Conservation (phyloP, 1,140 invertebrate genomes). For the Zaprionus africanus region DNA sequence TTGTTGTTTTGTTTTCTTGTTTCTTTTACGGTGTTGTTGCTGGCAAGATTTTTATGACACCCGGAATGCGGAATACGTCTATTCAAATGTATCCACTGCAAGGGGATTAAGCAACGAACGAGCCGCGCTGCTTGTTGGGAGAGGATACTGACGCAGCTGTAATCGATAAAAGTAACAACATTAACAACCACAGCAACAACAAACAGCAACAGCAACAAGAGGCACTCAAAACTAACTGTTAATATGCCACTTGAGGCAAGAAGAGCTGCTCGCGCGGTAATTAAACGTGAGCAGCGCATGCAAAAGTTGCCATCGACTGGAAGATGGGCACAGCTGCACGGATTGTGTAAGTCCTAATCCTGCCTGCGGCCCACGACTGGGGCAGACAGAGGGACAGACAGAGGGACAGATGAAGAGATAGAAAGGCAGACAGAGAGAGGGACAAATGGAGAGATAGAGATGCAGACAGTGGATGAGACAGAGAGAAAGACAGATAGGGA, state of each 20-base stretch:
- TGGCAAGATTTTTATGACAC: conserved; percentile 5
- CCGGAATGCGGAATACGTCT: conserved; percentile 30
- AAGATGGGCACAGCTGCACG: conserved; percentile 38
- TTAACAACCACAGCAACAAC: neutral
- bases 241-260: conserved; percentile 20
- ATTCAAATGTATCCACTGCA: conserved; percentile 8
- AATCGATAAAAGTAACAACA: conserved; percentile 13
- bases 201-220: neutral
- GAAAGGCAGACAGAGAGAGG: conserved; percentile 6
- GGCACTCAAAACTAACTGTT: conserved; percentile 3
- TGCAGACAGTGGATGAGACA: conserved; percentile 48
- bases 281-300: conserved; percentile 14
- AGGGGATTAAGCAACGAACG: conserved; percentile 15
- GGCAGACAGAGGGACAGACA: conserved; percentile 37
- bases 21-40: neutral
- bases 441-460: neutral
- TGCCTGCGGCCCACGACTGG: conserved; percentile 47
- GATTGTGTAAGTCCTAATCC: conserved; percentile 66
- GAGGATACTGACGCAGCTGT: conserved; percentile 10
- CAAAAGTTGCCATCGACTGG: conserved; percentile 18
- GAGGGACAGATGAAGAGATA: conserved; percentile 34
- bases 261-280: conserved; percentile 8
- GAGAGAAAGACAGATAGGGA: neutral
- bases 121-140: neutral
- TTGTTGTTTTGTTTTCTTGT: neutral